Conservation (phyloP, 1,140 invertebrate genomes). For the Neodiprion pinetum region DNA sequence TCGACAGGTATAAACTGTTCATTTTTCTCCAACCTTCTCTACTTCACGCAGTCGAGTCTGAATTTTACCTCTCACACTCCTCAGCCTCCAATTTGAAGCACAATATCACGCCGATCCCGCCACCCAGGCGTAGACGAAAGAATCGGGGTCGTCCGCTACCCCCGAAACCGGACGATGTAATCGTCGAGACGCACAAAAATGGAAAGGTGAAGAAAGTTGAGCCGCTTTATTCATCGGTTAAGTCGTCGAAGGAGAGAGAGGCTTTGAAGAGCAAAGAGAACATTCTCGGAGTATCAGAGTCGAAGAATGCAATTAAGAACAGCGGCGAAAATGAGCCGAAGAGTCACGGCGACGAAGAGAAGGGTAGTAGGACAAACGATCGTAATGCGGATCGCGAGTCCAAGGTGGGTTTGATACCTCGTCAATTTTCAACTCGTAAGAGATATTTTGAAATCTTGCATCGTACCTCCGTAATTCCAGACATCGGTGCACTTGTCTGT, state of each 20-base stretch:
- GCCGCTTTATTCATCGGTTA: conserved; percentile 51
- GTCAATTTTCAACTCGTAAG: neutral
- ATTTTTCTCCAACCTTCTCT: neutral
- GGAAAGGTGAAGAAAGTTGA: conserved; percentile 34
- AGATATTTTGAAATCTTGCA: too few species aligned
- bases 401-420: conserved; percentile 8
- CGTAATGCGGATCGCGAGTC: neutral
- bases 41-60: neutral
- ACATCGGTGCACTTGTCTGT: too few species aligned
- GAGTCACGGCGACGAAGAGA: neutral
- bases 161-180: conserved; percentile 50
- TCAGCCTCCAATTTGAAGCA: conserved; percentile 48
- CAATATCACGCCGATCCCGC: conserved; percentile 47
- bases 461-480: too few species aligned
- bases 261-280: neutral
- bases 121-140: conserved; percentile 50
- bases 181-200: conserved; percentile 16
- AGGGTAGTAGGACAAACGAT: neutral
- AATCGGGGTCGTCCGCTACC: conserved; percentile 52
- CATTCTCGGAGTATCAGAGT: neutral
- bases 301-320: conserved; percentile 22
- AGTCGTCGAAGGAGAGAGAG: conserved; percentile 16
- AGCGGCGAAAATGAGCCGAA: conserved; percentile 12
- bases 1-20: conserved; percentile 36
- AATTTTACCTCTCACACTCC: conserved; percentile 8